Evolutionary conservation across 2,113 vertebrate species (phyloP), one percentile per base, ranked within the genome.

Genomic region (Apistogramma diplotaenia): DNA sequence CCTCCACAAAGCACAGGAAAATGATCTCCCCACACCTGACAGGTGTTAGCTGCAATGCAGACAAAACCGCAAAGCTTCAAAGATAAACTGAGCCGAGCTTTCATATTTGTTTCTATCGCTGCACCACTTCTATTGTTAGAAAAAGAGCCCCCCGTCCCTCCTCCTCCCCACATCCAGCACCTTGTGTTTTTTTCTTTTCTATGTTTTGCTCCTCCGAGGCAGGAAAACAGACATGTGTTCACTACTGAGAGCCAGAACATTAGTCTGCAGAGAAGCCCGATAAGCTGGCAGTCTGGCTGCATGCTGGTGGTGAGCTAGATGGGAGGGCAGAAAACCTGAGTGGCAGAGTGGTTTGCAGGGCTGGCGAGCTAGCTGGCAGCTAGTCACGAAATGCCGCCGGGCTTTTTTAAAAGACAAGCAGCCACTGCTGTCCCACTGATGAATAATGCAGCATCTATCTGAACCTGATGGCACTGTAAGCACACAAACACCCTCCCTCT

Each of bases 401-500:
- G 67, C 65, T 86, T 81, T 77, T 79, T 15, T 35, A 35, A 65
- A 74, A 82, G 56, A 78, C 18, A 15, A 85, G 84, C 61, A 79
- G 90, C 82, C 54, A 57, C 87, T 49, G 70, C 73, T 37, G 60
- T 84, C 60, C 61, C 77, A 57, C 54, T 43, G 77, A 76, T 89
- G 55, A 90, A 90, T 91, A 89, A 91, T 83, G 74, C 78, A 89
- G 58, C 1, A 7, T 85, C 77, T 78, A 25, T 74, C 19, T 80
- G 49, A 33, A 83, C 62, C 74, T 78, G 61, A 76, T 55, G 84
- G 77, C 75, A 51, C 75, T 1, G 55, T 33, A 61, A 21, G 74
- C 78, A 85, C 80, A 58, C 40, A 76, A 35, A 49, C 78, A 43
- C 31, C 72, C 74, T 43, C 67, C 56, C 56, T 76, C 19, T 79